Conservation (phyloP, 2,888 invertebrate genomes). For the Digitonthophagus gazella region DNA sequence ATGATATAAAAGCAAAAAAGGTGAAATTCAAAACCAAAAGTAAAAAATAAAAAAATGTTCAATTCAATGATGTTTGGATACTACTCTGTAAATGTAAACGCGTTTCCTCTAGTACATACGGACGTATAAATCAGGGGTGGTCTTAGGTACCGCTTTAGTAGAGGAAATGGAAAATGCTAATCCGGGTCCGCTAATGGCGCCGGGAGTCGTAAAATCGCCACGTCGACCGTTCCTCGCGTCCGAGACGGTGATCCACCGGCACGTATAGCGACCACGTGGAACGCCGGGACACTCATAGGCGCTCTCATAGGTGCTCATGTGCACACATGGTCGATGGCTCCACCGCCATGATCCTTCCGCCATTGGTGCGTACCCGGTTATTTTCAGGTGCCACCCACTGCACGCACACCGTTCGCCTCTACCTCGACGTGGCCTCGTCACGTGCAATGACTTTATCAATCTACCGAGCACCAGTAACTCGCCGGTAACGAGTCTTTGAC, state of each 20-base stretch:
- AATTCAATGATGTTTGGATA: too few relatives aligned
- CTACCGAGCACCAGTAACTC: neutral
- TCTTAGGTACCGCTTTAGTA: too few relatives aligned
- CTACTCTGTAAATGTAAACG: too few relatives aligned
- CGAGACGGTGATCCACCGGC: neutral
- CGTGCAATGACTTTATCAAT: neutral
- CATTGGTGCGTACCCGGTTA: constrained; percentile 34
- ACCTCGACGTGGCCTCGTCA: neutral
- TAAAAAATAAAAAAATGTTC: too few relatives aligned
- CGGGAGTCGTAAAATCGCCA: neutral
- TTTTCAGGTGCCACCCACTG: constrained; percentile 35
- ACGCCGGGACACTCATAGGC: neutral
- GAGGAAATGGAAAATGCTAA: constrained; percentile 21
- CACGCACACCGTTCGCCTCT: constrained; percentile 25
- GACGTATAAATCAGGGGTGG: too few relatives aligned
- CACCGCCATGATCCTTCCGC: constrained; percentile 27
- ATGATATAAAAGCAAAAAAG: too few relatives aligned
- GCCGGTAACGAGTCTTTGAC: neutral
- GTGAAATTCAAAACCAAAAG: too few relatives aligned
- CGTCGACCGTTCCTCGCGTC: neutral
- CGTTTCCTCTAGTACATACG: too few relatives aligned
- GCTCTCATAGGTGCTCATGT: constrained; percentile 11
- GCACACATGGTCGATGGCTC: constrained; percentile 19
- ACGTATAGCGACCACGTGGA: neutral
- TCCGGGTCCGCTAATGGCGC: neutral